These are phyloP conservation scores for Cyanistes caeruleus DNA, from an alignment of 2,113 vertebrate genomes.

Conservation along the genomic window DNA sequence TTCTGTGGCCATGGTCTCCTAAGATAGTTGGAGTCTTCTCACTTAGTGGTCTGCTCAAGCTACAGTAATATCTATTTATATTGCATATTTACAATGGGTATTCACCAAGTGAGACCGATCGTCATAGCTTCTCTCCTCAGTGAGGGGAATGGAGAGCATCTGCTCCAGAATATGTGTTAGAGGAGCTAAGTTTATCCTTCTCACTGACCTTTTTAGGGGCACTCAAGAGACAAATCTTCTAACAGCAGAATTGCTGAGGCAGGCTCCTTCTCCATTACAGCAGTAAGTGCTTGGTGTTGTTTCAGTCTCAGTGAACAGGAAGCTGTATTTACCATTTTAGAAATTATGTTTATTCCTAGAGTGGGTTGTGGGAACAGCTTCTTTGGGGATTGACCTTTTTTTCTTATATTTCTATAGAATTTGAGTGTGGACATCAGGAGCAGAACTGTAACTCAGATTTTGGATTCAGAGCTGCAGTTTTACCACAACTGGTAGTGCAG, in stretches of 20 bases:
- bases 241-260: neutral
- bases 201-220: neutral
- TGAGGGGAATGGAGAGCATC: neutral
- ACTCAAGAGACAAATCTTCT: neutral
- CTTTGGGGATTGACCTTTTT: neutral
- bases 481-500: neutral
- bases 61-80: neutral
- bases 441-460: neutral
- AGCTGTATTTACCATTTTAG: neutral
- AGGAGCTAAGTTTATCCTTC: neutral
- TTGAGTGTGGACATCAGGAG: neutral
- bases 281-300: neutral
- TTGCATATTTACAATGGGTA: neutral
- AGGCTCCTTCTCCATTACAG: neutral
- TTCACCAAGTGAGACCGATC: neutral
- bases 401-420: neutral
- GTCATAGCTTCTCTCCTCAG: neutral
- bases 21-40: neutral
- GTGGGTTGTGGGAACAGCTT: neutral
- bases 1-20: neutral
- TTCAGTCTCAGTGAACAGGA: neutral
- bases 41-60: neutral
- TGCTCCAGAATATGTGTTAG: neutral
- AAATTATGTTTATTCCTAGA: neutral
- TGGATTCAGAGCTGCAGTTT: neutral